These are phyloP conservation scores for Cotesia glomerata DNA, from an alignment of 1,140 invertebrate genomes.

Conservation along the genomic window DNA sequence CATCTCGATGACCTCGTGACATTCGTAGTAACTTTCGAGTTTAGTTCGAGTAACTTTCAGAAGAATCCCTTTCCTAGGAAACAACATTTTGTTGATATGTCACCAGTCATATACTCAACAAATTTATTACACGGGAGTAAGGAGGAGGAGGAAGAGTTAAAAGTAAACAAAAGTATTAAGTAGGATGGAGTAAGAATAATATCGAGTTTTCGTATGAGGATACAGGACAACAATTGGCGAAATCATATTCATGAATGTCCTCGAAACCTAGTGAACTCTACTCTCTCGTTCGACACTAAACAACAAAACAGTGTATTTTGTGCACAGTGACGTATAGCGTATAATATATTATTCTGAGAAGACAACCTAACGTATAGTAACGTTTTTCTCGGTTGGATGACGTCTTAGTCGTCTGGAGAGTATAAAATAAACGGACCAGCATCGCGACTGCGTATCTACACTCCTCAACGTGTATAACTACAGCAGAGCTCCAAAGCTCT, in stretches of 20 bases:
- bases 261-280: slow-evolving; percentile 37
- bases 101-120: not conserved
- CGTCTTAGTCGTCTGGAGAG: slow-evolving; percentile 6
- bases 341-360: too few relatives aligned
- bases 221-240: too few relatives aligned
- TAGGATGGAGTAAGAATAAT: too few relatives aligned
- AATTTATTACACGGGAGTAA: not conserved
- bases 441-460: slow-evolving; percentile 1
- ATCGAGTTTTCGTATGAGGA: not conserved
- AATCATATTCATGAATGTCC: slow-evolving; percentile 23
- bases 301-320: too few relatives aligned
- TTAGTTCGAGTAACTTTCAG: not conserved
- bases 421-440: slow-evolving; percentile 12
- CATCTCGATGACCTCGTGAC: slow-evolving; percentile 10
- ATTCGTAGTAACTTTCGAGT: not conserved
- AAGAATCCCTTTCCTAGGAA: not conserved
- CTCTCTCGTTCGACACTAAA: not conserved
- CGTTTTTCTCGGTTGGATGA: slow-evolving; percentile 10
- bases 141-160: too few relatives aligned
- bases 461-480: not conserved
- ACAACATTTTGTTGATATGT: not conserved
- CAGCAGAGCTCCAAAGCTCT: slow-evolving; percentile 14
- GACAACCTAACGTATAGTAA: too few relatives aligned
- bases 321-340: not conserved
- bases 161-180: too few relatives aligned